phyloP scores from a whole-genome alignment of 2,888 invertebrate genomes.

The Athalia circularis region DNA sequence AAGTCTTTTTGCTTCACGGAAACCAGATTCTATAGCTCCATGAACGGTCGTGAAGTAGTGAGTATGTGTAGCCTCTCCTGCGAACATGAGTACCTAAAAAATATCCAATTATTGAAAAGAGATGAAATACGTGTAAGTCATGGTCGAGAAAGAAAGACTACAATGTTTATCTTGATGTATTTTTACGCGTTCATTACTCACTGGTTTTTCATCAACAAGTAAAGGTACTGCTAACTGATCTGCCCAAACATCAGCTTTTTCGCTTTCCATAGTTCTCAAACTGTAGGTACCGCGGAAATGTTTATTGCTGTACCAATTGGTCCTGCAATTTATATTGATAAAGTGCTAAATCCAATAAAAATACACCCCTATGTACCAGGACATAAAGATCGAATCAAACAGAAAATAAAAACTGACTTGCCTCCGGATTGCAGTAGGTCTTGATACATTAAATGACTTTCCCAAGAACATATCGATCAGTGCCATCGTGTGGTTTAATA shows the following conservation, averaged over 20 bases:
- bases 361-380: background rate
- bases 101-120: background rate
- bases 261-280: slow-evolving; percentile 75
- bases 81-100: slow-evolving; percentile 76
- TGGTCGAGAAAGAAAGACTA: background rate
- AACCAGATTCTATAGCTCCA: slow-evolving; percentile 15
- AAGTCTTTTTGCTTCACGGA: slow-evolving; percentile 23
- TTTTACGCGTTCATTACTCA: background rate
- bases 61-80: slow-evolving; percentile 78
- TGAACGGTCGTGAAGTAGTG: slow-evolving; percentile 4
- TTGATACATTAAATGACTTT: slow-evolving; percentile 73
- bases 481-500: slow-evolving; percentile 74
- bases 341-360: too few species aligned
- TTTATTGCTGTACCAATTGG: slow-evolving; percentile 81
- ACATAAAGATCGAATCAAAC: background rate
- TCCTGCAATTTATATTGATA: slow-evolving; percentile 73
- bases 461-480: slow-evolving; percentile 76
- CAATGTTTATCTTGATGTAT: background rate
- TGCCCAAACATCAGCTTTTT: slow-evolving; percentile 73
- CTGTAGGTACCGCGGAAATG: slow-evolving; percentile 82
- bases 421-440: slow-evolving; percentile 76
- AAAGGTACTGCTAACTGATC: slow-evolving; percentile 77
- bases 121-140: background rate
- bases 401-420: slow-evolving; percentile 56
- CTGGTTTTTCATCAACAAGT: slow-evolving; percentile 68